Percentiles rank a stretch among this genome's conserved stretches.
phyloP scores from a whole-genome alignment of 2,113 vertebrate species.

The Cryptomyrus ogoouensis region DNA sequence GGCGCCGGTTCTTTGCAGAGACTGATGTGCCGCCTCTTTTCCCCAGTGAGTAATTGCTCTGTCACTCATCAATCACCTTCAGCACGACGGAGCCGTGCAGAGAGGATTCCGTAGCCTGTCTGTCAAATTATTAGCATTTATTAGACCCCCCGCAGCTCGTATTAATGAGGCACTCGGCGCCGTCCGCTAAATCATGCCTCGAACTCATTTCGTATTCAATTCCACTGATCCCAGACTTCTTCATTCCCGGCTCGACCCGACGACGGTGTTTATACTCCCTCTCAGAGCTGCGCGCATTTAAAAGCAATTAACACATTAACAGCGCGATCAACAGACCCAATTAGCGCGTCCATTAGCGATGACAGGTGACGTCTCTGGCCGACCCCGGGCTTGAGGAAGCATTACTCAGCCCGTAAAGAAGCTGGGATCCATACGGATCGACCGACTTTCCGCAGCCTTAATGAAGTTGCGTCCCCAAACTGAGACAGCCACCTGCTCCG shows the following conservation, averaged over 20 bases:
- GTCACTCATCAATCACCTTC: conserved; percentile 58
- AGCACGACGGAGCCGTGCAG: conserved; percentile 50
- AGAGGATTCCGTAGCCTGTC: conserved; percentile 49
- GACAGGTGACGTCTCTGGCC: conserved; percentile 46
- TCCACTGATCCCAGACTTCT: conserved; percentile 63
- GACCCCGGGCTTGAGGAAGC: conserved; percentile 13
- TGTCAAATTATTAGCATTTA: conserved; percentile 67
- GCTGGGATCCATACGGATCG: conserved; percentile 31
- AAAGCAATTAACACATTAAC: conserved; percentile 58
- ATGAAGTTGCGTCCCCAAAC: not conserved
- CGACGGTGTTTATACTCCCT: conserved; percentile 54
- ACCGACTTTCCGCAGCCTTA: not conserved
- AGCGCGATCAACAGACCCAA: conserved; percentile 54
- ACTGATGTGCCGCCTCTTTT: not conserved
- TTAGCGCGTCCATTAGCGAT: conserved; percentile 52
- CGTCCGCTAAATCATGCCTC: conserved; percentile 85
- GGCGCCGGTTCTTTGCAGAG: not conserved
- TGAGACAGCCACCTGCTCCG: not conserved
- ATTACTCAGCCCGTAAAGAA: conserved; percentile 34
- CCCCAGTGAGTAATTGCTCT: conserved; percentile 59
- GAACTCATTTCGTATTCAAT: conserved; percentile 88
- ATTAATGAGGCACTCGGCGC: conserved; percentile 90
- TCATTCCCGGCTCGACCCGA: conserved; percentile 53
- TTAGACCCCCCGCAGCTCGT: conserved; percentile 79
- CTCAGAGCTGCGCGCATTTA: conserved; percentile 60